Evolutionary conservation across 2,888 invertebrate species (phyloP).

Genomic region (Amorpha juglandis): DNA sequence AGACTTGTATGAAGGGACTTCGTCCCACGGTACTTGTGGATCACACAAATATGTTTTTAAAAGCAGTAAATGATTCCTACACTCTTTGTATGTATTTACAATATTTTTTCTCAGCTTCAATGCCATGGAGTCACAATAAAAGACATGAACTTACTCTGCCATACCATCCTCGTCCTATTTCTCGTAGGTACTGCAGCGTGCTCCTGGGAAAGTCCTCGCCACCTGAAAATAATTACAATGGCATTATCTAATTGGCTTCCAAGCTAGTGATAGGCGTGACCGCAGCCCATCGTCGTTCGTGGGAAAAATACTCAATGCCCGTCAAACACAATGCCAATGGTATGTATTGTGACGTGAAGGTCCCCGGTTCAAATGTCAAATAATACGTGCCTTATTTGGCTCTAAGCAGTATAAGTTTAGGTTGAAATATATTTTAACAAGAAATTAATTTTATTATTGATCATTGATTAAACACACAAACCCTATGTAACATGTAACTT

Average conservation of each 20-base stretch:
- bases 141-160: conserved; percentile 83
- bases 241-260: conserved; percentile 27
- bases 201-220: conserved; percentile 88
- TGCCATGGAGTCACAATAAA: not conserved
- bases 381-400: not conserved
- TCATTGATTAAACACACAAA: no score
- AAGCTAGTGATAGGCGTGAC: conserved; percentile 12
- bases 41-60: no score
- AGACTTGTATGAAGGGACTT: no score
- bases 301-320: conserved; percentile 48
- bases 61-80: no score
- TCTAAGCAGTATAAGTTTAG: not conserved
- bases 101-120: not conserved
- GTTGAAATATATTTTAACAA: not conserved
- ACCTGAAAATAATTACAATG: conserved; percentile 53
- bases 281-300: conserved; percentile 40
- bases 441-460: no score
- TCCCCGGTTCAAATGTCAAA: conserved; percentile 11
- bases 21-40: no score
- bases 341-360: conserved; percentile 22
- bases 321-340: conserved; percentile 48
- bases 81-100: no score
- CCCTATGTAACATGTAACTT: no score
- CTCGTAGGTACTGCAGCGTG: conserved; percentile 91
- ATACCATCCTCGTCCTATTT: conserved; percentile 94